Evolutionary conservation across 2,888 invertebrate genomes (phyloP).

Genomic region (Himalopsyche anomala): DNA sequence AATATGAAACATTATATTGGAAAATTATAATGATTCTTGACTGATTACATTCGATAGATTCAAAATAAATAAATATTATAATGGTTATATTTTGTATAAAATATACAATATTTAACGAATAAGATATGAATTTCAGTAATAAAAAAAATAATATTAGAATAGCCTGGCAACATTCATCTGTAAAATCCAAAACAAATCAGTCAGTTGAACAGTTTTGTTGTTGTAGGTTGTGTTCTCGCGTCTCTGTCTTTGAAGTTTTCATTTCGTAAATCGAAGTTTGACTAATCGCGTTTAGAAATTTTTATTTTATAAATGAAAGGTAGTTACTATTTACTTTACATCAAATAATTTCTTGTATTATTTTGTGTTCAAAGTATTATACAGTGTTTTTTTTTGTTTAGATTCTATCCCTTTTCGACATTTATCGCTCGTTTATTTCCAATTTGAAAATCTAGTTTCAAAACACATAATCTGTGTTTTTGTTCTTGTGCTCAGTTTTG

Average conservation of each 20-base stretch:
- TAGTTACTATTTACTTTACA: not conserved
- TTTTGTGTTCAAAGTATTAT: not conserved
- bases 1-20: too few species aligned
- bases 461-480: not conserved
- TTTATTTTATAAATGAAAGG: slow-evolving; percentile 10
- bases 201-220: not conserved
- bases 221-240: not conserved
- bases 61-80: too few species aligned
- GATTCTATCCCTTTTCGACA: not conserved
- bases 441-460: not conserved
- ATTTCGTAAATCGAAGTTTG: not conserved
- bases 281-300: not conserved
- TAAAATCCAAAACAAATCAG: not conserved
- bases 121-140: too few species aligned
- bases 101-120: too few species aligned
- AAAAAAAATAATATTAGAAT: too few species aligned
- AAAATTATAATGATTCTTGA: too few species aligned
- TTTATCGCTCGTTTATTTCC: not conserved
- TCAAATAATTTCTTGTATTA: not conserved
- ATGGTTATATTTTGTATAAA: too few species aligned
- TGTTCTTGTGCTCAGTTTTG: slow-evolving; percentile 2
- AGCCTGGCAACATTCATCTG: not conserved
- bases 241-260: not conserved
- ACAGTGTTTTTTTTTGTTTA: slow-evolving; percentile 2
- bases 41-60: too few species aligned